phyloP scores from a whole-genome alignment of 2,888 invertebrate genomes.

The Spicauda simplicius region DNA sequence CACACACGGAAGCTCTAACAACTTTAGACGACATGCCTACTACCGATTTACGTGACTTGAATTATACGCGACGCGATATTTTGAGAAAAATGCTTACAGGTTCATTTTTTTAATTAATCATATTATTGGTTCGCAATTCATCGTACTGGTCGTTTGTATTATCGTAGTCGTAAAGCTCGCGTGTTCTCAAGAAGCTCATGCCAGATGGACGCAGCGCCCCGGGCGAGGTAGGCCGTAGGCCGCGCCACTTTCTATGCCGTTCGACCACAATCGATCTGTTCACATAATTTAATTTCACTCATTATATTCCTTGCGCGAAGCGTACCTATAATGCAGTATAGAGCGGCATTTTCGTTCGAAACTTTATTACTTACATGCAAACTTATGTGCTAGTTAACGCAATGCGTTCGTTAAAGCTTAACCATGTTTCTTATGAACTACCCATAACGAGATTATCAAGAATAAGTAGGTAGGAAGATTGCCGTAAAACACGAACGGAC shows the following conservation, averaged over 20 bases:
- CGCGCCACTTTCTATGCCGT: constrained; percentile 54
- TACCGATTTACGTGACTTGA: too few species aligned
- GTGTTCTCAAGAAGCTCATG: too few species aligned
- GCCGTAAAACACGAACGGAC: neutral
- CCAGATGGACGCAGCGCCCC: constrained; percentile 43
- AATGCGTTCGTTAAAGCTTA: neutral
- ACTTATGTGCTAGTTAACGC: neutral
- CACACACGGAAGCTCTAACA: too few species aligned
- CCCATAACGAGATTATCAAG: neutral
- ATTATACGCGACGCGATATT: too few species aligned
- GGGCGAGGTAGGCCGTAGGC: constrained; percentile 43
- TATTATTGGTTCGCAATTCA: too few species aligned
- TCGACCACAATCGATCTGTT: constrained; percentile 48
- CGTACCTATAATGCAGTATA: neutral
- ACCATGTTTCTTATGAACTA: neutral
- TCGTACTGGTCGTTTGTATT: too few species aligned
- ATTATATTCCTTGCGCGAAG: constrained; percentile 30
- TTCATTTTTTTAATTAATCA: too few species aligned
- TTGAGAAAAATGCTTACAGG: too few species aligned
- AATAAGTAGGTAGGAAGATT: neutral
- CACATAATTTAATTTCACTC: constrained; percentile 50
- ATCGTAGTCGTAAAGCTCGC: too few species aligned
- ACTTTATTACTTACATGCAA: neutral
- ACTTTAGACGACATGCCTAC: too few species aligned
- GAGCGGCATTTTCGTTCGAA: neutral